phyloP scores from a whole-genome alignment of 2,113 vertebrate species.

The western clawed frog (Xenopus tropicalis) region UCB_Xtro_10.0 CM004445.2:89890501-89891000 shows the following conservation, averaged over 20 bases:
- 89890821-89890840: constrained; percentile 90
- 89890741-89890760: constrained; percentile 75
- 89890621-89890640: constrained; percentile 70
- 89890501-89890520: constrained; percentile 77
- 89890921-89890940: constrained; percentile 70
- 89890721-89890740: constrained; percentile 71
- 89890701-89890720: constrained; percentile 67
- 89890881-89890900: constrained; percentile 73
- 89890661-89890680: constrained; percentile 62
- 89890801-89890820: constrained; percentile 90
- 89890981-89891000: constrained; percentile 66
- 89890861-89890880: constrained; percentile 69
- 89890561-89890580: constrained; percentile 64
- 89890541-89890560: constrained; percentile 56
- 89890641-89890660: constrained; percentile 68
- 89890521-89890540: constrained; percentile 69
- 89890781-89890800: constrained; percentile 85
- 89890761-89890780: constrained; percentile 85
- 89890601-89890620: constrained; percentile 72
- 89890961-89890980: constrained; percentile 82
- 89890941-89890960: constrained; percentile 76
- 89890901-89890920: constrained; percentile 80
- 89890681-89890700: constrained; percentile 58
- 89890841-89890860: constrained; percentile 86
- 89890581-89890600: constrained; percentile 71